Evolutionary conservation across 2,888 invertebrate genomes (phyloP).

Genomic region (Phortica okadai): DNA sequence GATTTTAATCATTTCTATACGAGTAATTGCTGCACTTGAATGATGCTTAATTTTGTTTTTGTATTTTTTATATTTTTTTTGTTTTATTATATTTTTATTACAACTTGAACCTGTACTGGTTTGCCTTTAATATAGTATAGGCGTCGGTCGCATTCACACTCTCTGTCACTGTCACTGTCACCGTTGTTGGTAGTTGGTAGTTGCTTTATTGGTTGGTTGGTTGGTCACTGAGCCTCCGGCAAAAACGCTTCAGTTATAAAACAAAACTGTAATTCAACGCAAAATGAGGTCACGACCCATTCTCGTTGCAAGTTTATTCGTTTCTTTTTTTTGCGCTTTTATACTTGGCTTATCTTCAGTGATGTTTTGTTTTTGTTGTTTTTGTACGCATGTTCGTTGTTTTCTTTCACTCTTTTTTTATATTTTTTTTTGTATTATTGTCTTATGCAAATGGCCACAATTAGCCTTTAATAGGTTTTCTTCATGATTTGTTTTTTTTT

Average conservation of each 20-base stretch:
- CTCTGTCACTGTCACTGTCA: constrained; percentile 47
- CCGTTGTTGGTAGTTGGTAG: constrained; percentile 16
- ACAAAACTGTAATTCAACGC: constrained; percentile 37
- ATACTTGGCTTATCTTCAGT: constrained; percentile 31
- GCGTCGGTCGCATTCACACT: background rate
- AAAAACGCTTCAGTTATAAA: background rate
- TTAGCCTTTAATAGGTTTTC: constrained; percentile 35
- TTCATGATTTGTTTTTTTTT: constrained; percentile 37
- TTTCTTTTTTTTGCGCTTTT: background rate
- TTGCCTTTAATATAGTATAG: constrained; percentile 24
- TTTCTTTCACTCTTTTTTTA: constrained; percentile 22
- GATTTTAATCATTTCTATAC: constrained; percentile 13
- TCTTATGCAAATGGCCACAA: constrained; percentile 50
- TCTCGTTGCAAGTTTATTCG: background rate
- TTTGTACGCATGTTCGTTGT: constrained; percentile 18
- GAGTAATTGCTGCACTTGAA: constrained; percentile 47
- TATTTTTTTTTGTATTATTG: background rate
- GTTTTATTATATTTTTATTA: constrained; percentile 33
- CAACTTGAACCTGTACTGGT: constrained; percentile 52
- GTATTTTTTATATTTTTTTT: constrained; percentile 15
- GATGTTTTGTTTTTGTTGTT: background rate
- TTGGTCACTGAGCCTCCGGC: background rate
- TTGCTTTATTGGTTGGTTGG: background rate
- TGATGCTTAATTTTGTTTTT: constrained; percentile 48
- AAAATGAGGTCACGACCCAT: constrained; percentile 51